phyloP scores from a whole-genome alignment of 2,113 vertebrate species.

The Brienomyrus longianalis region DNA sequence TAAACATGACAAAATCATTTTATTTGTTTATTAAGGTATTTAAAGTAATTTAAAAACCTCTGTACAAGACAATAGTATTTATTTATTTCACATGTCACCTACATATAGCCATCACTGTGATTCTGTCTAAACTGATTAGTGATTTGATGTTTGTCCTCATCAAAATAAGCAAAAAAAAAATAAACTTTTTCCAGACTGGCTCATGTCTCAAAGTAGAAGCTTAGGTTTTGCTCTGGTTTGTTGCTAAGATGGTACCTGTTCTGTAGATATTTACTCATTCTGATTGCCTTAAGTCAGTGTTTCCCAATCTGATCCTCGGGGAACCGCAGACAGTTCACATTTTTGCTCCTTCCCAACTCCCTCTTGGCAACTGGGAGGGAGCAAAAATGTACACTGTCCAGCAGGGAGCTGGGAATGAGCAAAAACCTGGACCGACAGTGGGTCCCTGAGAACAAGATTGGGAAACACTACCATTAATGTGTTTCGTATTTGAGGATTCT shows the following conservation, averaged over 20 bases:
- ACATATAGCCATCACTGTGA: background rate
- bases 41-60: background rate
- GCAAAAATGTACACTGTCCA: background rate
- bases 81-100: background rate
- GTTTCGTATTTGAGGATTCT: background rate
- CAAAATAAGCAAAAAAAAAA: background rate
- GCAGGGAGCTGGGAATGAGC: background rate
- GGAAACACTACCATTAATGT: background rate
- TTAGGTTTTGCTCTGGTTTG: background rate
- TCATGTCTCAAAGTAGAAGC: background rate
- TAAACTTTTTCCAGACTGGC: background rate
- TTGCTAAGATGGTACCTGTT: background rate
- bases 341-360: background rate
- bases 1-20: background rate
- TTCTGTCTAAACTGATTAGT: background rate
- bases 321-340: background rate
- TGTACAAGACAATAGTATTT: background rate
- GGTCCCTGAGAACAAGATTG: background rate
- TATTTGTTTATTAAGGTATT: background rate
- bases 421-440: background rate
- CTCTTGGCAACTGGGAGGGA: background rate
- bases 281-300: background rate
- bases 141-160: background rate
- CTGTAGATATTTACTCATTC: background rate
- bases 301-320: background rate